phyloP scores from a whole-genome alignment of 1,140 invertebrate species.

The Doryteuthis pealeii region DNA sequence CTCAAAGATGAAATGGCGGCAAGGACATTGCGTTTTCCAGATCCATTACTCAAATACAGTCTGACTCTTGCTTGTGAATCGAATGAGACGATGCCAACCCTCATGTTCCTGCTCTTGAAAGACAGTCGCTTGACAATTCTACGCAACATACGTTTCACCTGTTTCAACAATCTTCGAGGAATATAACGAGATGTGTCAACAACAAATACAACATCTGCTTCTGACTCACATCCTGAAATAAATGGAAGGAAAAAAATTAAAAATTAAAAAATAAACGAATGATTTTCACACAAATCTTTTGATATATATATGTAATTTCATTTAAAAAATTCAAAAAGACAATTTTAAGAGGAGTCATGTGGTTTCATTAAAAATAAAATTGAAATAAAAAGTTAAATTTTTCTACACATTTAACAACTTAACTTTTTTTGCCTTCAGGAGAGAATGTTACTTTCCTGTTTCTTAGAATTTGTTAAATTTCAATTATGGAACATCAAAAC shows the following conservation, averaged over 20 bases:
- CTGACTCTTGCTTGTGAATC: constrained; percentile 25
- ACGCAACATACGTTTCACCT: constrained; percentile 39
- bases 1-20: constrained; percentile 41
- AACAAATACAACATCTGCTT: constrained; percentile 50
- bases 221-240: constrained; percentile 34
- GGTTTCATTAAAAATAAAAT: no score
- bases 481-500: no score
- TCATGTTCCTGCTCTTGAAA: constrained; percentile 37
- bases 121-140: constrained; percentile 39
- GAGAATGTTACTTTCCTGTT: no score
- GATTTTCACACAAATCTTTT: no score
- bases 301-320: no score
- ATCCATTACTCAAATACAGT: constrained; percentile 36
- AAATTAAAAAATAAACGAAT: no score
- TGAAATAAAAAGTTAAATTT: no score
- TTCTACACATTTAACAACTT: no score
- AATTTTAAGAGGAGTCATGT: no score
- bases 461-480: no score
- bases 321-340: no score
- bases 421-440: no score
- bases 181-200: constrained; percentile 49
- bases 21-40: constrained; percentile 36
- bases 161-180: constrained; percentile 34
- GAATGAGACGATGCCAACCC: constrained; percentile 43
- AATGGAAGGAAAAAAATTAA: background rate